phyloP scores from a whole-genome alignment of 2,113 vertebrate species.

The human (Homo sapiens) region DNA sequence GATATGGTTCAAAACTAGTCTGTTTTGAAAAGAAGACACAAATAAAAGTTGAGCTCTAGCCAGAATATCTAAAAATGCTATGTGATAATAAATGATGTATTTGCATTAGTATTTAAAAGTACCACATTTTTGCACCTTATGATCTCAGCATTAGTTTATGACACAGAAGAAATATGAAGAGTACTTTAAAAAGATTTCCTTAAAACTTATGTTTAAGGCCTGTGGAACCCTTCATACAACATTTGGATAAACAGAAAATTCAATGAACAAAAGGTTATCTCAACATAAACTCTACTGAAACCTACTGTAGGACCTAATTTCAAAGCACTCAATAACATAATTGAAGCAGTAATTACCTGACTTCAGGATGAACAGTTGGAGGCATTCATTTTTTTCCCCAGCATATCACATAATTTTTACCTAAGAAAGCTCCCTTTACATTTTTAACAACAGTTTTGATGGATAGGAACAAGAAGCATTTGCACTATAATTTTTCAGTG shows the following conservation, averaged over 20 bases:
- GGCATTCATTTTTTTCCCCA: slow-evolving; percentile 49
- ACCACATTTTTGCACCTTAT: neutral
- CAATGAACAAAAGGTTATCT: slow-evolving; percentile 1
- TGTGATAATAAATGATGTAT: neutral
- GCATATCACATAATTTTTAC: slow-evolving; percentile 62
- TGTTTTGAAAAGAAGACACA: neutral
- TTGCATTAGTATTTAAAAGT: slow-evolving; percentile 23
- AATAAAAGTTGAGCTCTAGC: neutral
- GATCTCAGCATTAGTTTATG: neutral
- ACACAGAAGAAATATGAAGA: neutral
- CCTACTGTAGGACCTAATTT: slow-evolving; percentile 58
- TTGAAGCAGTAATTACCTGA: slow-evolving; percentile 73
- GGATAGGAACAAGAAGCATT: slow-evolving; percentile 70
- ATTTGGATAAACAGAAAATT: slow-evolving; percentile 31
- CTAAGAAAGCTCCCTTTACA: slow-evolving; percentile 63
- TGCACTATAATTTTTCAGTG: slow-evolving; percentile 80
- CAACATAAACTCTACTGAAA: slow-evolving; percentile 58
- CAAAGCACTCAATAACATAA: slow-evolving; percentile 51
- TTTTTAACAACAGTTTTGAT: slow-evolving; percentile 76
- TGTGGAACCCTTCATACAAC: slow-evolving; percentile 19
- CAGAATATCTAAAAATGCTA: neutral
- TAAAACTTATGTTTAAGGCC: neutral
- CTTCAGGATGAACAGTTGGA: slow-evolving; percentile 70
- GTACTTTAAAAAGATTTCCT: slow-evolving; percentile 1
- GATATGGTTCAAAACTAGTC: neutral